Percentiles rank a stretch among this genome's conserved stretches.
Conservation (phyloP, 92 coral and sea anemone genomes). For the Meandrina meandrites region DNA sequence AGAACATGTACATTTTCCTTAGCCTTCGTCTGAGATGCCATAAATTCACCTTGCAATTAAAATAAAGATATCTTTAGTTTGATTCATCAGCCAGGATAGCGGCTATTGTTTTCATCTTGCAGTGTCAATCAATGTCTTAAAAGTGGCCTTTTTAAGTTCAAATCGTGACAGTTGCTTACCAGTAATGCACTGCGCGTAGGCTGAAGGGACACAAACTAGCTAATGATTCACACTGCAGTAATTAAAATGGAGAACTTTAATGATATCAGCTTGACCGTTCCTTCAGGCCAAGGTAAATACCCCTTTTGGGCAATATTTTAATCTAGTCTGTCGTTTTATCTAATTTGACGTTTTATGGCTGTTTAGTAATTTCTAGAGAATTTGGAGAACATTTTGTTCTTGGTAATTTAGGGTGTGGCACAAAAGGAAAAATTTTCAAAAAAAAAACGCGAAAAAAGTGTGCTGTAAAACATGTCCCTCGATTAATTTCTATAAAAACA, state of each 20-base stretch:
- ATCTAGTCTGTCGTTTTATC: background rate
- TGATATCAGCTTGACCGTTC: background rate
- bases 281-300: background rate
- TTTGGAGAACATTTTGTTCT: background rate
- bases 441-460: background rate
- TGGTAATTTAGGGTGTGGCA: background rate
- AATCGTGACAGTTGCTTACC: background rate
- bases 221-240: background rate
- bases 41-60: background rate
- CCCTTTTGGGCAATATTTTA: background rate
- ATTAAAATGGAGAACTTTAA: background rate
- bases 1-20: no score
- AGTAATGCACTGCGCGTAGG: background rate
- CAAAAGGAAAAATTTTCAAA: background rate
- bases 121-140: background rate
- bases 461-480: background rate
- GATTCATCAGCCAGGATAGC: background rate
- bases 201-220: background rate
- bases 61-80: background rate
- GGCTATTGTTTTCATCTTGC: background rate
- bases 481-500: background rate
- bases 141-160: background rate
- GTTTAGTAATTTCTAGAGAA: background rate
- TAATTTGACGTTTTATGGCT: background rate
- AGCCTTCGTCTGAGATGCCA: background rate